A percentile compares a stretch with the other conserved stretches of the same genome.
These are phyloP conservation scores for Axinella damicornis DNA, from an alignment of 37 sponge, comb jelly and placozoan genomes.

Conservation along the genomic window DNA sequence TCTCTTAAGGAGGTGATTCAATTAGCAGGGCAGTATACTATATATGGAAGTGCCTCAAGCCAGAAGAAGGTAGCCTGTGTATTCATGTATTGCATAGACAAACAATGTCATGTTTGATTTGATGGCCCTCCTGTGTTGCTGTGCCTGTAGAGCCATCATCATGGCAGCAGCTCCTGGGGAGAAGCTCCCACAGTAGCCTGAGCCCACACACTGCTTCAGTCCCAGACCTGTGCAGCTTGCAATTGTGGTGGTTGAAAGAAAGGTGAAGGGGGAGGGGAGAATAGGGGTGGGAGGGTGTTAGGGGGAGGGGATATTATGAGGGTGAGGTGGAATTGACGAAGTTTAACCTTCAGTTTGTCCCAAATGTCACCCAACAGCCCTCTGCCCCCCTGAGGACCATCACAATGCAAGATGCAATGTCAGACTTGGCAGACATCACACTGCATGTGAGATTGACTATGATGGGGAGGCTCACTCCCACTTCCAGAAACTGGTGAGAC, in stretches of 20 bases:
- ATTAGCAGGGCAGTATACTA: slow-evolving; percentile 92
- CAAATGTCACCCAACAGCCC: slow-evolving; percentile 63
- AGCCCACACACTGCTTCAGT: slow-evolving; percentile 91
- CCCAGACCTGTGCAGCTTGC: slow-evolving; percentile 76
- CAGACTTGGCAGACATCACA: slow-evolving; percentile 86
- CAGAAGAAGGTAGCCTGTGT: slow-evolving; percentile 64
- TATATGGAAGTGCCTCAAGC: slow-evolving; percentile 95
- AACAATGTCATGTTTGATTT: not conserved
- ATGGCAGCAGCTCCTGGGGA: slow-evolving; percentile 96
- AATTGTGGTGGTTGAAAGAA: slow-evolving; percentile 74
- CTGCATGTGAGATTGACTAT: slow-evolving; percentile 75
- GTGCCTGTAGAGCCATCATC: slow-evolving; percentile 89
- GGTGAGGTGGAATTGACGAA: too few relatives aligned
- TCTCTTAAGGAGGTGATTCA: too few relatives aligned
- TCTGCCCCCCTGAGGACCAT: slow-evolving; percentile 82
- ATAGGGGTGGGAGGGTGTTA: too few relatives aligned
- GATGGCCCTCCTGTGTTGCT: too few relatives aligned
- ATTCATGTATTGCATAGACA: not conserved
- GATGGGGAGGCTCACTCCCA: slow-evolving; percentile 80
- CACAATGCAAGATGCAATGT: slow-evolving; percentile 94
- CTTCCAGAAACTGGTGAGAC: slow-evolving; percentile 86
- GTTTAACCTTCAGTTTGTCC: slow-evolving; percentile 34
- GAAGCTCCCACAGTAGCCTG: slow-evolving; percentile 82
- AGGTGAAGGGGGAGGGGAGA: slow-evolving; percentile 31
- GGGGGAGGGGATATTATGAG: too few relatives aligned